A percentile compares a stretch with the other conserved stretches of the same genome.
phyloP scores from a whole-genome alignment of 2,797 vertebrate species.

The Prionace glauca region DNA sequence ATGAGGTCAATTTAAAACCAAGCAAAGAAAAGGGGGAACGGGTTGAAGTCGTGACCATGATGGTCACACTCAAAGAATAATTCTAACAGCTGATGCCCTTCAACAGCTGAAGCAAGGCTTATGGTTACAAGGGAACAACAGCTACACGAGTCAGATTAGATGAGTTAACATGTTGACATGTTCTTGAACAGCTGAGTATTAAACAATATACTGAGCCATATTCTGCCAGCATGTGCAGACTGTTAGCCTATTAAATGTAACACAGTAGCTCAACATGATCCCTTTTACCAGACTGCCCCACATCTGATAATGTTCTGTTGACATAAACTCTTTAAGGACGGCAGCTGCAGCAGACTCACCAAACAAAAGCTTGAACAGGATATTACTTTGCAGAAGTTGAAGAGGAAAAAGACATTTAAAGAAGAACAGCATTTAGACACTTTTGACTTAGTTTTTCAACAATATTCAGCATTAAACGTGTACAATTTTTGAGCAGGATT shows the following conservation, averaged over 20 bases:
- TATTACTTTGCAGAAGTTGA: background rate
- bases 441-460: background rate
- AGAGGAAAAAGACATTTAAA: background rate
- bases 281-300: conserved; percentile 1
- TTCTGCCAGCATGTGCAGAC: background rate
- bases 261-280: background rate
- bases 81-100: background rate
- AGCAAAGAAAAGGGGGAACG: background rate
- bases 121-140: background rate
- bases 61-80: background rate
- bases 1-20: background rate
- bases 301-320: background rate
- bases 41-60: background rate
- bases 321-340: background rate
- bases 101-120: background rate
- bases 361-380: background rate
- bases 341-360: background rate
- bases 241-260: background rate
- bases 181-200: background rate
- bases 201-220: background rate
- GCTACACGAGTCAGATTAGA: background rate
- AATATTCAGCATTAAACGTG: conserved; percentile 13
- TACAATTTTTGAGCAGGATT: background rate
- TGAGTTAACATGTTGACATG: background rate
- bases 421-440: background rate